These are phyloP conservation scores for Chrysocyon brachyurus DNA, from an alignment of 2,797 vertebrate genomes.

Conservation along the genomic window DNA sequence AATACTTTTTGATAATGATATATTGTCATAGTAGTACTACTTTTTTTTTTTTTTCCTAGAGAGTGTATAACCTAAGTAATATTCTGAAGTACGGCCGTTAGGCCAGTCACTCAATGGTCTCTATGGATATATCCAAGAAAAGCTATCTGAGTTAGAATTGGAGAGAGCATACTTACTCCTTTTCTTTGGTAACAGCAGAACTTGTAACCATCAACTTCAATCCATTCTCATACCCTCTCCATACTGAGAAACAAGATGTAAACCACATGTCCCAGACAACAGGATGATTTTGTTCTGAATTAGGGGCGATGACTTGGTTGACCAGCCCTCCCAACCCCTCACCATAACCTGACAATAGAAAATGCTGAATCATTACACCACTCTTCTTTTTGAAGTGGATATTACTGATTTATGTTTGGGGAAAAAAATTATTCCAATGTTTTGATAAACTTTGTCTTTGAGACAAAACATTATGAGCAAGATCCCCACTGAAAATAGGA, in stretches of 20 bases:
- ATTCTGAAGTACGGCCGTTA: background rate
- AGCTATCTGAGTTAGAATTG: background rate
- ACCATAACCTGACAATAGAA: background rate
- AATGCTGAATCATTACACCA: fast-evolving
- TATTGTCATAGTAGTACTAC: background rate
- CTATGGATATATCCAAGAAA: background rate
- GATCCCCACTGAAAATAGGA: background rate
- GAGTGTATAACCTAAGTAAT: background rate
- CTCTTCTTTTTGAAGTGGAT: background rate
- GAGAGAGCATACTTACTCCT: background rate
- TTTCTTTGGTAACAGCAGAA: background rate
- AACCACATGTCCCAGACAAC: background rate
- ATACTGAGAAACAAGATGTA: background rate
- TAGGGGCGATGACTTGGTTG: background rate
- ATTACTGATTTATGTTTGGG: background rate
- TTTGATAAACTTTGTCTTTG: background rate
- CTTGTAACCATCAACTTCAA: background rate
- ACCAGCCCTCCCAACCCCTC: background rate
- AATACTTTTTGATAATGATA: background rate
- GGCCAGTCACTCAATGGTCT: background rate
- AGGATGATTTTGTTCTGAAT: background rate
- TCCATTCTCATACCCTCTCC: background rate
- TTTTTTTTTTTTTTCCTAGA: background rate
- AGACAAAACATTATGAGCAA: background rate
- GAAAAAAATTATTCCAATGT: background rate